phyloP scores from a whole-genome alignment of 2,113 vertebrate genomes.

The Phalacrocorax brasilianus region DNA sequence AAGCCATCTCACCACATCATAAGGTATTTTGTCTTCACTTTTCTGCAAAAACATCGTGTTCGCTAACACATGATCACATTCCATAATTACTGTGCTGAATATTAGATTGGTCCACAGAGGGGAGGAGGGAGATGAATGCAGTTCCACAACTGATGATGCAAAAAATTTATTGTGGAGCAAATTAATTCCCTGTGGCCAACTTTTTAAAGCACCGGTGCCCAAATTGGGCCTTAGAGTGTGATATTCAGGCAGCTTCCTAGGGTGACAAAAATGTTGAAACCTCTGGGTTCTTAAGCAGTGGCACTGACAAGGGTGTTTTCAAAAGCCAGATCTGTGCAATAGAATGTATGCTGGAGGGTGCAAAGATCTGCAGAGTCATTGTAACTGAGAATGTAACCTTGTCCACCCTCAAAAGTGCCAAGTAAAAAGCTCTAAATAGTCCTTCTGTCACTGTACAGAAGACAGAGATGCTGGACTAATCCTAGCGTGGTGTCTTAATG shows the following conservation, averaged over 20 bases:
- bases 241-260: not conserved
- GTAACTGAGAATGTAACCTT: not conserved
- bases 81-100: not conserved
- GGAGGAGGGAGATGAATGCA: not conserved
- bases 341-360: not conserved
- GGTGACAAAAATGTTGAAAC: not conserved
- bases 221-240: not conserved
- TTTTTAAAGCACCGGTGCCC: not conserved
- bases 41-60: not conserved
- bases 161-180: not conserved
- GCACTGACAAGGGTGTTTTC: not conserved
- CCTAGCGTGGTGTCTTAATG: not conserved
- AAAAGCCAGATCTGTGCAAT: not conserved
- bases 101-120: not conserved
- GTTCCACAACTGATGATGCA: fast-evolving
- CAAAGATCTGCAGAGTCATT: not conserved
- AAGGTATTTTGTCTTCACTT: not conserved
- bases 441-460: not conserved
- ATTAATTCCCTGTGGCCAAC: not conserved
- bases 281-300: not conserved
- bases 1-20: not conserved
- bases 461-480: not conserved
- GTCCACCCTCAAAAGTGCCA: not conserved
- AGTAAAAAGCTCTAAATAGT: not conserved
- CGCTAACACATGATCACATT: not conserved